These are phyloP conservation scores for Bubo blakistoni DNA, from an alignment of 2,113 vertebrate species.

Conservation along the genomic window DNA sequence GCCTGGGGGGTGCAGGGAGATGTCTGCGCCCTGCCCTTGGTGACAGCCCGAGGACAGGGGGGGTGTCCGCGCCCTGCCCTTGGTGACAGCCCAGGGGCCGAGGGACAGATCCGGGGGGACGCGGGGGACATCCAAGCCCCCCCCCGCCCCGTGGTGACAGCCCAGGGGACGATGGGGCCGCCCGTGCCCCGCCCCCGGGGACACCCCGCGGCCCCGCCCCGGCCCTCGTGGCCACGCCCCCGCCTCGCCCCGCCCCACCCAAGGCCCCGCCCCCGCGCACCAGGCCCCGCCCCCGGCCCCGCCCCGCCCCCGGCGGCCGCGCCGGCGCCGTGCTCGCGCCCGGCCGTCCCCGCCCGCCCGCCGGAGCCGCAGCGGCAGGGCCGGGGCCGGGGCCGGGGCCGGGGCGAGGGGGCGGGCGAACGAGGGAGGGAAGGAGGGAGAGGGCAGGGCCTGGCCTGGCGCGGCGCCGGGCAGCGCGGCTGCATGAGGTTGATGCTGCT, in stretches of 20 bases:
- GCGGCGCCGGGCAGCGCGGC: not conserved
- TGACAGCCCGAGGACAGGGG: too few relatives aligned
- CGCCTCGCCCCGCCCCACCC: too few relatives aligned
- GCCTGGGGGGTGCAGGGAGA: too few relatives aligned
- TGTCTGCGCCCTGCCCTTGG: not conserved
- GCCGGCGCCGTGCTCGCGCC: not conserved
- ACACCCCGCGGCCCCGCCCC: not conserved
- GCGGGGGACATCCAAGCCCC: not conserved
- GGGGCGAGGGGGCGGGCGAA: not conserved
- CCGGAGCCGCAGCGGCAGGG: not conserved
- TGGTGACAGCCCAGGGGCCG: too few relatives aligned
- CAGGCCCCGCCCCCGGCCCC: too few relatives aligned
- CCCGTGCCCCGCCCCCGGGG: not conserved
- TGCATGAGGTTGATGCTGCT: slow-evolving; percentile 95
- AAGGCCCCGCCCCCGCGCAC: not conserved
- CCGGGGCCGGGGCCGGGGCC: not conserved
- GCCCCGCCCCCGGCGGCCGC: not conserved
- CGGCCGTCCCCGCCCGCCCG: not conserved
- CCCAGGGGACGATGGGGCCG: too few relatives aligned
- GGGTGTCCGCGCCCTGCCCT: too few relatives aligned
- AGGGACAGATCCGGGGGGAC: too few relatives aligned
- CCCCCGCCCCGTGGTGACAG: too few relatives aligned
- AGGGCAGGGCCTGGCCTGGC: not conserved
- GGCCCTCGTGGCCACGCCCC: not conserved
- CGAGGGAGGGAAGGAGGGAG: not conserved